phyloP scores from a whole-genome alignment of 2,888 invertebrate genomes.

The Xestoiulus laeticollis region DNA sequence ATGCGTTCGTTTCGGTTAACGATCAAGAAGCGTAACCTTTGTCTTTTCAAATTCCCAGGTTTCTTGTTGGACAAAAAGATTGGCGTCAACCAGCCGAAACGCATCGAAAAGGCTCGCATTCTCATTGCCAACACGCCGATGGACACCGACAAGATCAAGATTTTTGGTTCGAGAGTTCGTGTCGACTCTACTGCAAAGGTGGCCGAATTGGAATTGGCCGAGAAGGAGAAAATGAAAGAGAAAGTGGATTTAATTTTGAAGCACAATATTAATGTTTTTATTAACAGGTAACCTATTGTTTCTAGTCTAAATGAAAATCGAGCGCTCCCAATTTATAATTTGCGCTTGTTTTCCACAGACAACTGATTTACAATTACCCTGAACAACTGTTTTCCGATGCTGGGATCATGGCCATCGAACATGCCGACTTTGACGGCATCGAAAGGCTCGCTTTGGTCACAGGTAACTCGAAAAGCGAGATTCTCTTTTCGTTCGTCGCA shows the following conservation, averaged over 20 bases:
- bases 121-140: constrained; percentile 99
- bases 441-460: constrained; percentile 96
- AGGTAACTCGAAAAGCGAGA: constrained; percentile 67
- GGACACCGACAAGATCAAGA: constrained; percentile 99
- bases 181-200: constrained; percentile 76
- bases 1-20: neutral
- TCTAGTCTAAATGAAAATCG: neutral
- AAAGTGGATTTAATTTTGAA: constrained; percentile 96
- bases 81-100: constrained; percentile 96
- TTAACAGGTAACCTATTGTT: constrained; percentile 76
- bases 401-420: constrained; percentile 98
- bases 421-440: constrained; percentile 99
- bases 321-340: neutral
- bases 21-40: neutral
- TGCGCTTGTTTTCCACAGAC: constrained; percentile 69
- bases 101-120: constrained; percentile 93
- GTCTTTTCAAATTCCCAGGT: constrained; percentile 64
- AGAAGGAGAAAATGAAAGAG: constrained; percentile 99
- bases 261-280: constrained; percentile 97
- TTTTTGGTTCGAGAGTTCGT: constrained; percentile 90
- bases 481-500: neutral
- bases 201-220: constrained; percentile 95
- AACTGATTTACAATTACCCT: constrained; percentile 99
- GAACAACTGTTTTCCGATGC: constrained; percentile 99
- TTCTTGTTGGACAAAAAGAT: constrained; percentile 96